A percentile compares a stretch with the other conserved stretches of the same genome.
Evolutionary conservation across 2,113 vertebrate genomes (phyloP).

Genomic region (Clinocottus analis): DNA sequence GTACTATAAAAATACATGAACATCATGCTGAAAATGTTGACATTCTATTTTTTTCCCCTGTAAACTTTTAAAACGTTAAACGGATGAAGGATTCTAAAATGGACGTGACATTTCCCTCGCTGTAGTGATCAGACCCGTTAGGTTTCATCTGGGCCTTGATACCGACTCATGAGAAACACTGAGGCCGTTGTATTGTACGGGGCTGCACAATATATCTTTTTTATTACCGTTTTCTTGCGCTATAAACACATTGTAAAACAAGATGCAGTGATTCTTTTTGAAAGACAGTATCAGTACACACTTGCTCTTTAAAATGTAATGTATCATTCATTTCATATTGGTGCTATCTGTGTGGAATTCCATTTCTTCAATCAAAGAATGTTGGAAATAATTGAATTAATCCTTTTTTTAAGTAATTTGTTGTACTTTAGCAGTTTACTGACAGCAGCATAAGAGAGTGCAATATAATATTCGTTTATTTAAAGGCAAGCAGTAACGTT

Average conservation of each 20-base stretch:
- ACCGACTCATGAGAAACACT: slow-evolving; percentile 2
- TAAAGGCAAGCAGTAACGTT: neutral
- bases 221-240: neutral
- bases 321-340: neutral
- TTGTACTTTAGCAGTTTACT: neutral
- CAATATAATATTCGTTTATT: neutral
- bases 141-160: neutral
- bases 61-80: neutral
- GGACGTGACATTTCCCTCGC: neutral
- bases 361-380: neutral
- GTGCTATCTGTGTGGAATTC: neutral
- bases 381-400: neutral
- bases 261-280: neutral
- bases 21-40: neutral
- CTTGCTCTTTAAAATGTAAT: neutral
- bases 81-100: neutral
- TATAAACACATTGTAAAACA: neutral
- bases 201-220: neutral
- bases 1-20: neutral
- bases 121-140: neutral
- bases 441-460: too few species aligned
- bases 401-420: neutral
- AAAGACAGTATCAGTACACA: neutral
- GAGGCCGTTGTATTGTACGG: neutral
- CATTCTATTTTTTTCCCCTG: neutral